These are phyloP conservation scores for Cichladusa arquata DNA, from an alignment of 2,113 vertebrate genomes.

Conservation along the genomic window DNA sequence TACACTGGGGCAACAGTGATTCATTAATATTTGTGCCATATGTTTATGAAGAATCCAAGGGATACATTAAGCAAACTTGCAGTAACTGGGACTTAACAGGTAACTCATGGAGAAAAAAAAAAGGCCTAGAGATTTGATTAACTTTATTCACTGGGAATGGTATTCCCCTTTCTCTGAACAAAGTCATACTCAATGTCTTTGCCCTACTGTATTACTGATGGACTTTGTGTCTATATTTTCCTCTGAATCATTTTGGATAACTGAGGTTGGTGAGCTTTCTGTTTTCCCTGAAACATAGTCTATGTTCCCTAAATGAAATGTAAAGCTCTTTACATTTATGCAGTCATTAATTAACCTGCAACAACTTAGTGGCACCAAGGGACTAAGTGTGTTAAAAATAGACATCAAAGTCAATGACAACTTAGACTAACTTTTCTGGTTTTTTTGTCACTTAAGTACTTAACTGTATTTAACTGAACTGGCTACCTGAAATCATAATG, in stretches of 20 bases:
- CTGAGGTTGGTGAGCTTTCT: slow-evolving; percentile 34
- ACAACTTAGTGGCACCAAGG: slow-evolving; percentile 15
- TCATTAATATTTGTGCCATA: slow-evolving; percentile 66
- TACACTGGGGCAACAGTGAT: slow-evolving; percentile 17
- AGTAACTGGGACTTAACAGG: slow-evolving; percentile 47
- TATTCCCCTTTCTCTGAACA: background rate
- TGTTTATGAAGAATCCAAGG: slow-evolving; percentile 58
- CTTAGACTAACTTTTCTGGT: slow-evolving; percentile 17
- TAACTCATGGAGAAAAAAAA: background rate
- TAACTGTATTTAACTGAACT: slow-evolving; percentile 17
- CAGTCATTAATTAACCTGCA: slow-evolving; percentile 46
- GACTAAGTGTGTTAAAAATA: slow-evolving; percentile 47
- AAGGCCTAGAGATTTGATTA: slow-evolving; percentile 24
- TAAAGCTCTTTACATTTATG: slow-evolving; percentile 36
- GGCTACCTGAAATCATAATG: background rate
- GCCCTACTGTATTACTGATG: background rate
- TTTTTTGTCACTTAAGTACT: slow-evolving; percentile 21
- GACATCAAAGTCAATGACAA: slow-evolving; percentile 8
- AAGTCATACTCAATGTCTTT: slow-evolving; percentile 26
- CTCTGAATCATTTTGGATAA: slow-evolving; percentile 6
- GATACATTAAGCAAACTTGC: slow-evolving; percentile 40
- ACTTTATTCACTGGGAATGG: background rate
- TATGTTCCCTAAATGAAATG: background rate
- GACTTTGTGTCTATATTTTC: background rate
- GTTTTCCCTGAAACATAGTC: background rate